Evolutionary conservation across 2,113 vertebrate genomes (phyloP), one percentile per base, ranked within the genome.

Genomic region (Planiliza haematocheilus): DNA sequence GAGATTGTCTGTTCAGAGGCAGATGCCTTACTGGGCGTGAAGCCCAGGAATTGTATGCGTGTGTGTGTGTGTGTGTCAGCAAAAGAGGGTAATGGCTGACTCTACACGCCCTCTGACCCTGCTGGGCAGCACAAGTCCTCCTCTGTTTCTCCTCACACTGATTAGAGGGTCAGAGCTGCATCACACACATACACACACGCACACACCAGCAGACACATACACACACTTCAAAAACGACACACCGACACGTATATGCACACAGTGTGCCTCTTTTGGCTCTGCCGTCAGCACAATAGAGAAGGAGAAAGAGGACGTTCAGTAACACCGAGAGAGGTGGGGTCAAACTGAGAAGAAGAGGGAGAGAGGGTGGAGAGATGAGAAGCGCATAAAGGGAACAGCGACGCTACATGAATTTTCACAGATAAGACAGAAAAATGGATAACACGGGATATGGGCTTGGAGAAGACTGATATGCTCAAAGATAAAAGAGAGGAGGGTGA

Each of bases 91-190:
- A 91, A 89, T 45, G 86, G 92, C 93, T 92, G 92, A 91, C 93
- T 92, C 94, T 81, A 82, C 83, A 62, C 75, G 91, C 86, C 94
- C 95, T 93, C 88, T 94, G 95, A 94, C 94, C 93, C 71, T 7
- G 58, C 12, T 77, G 88, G 88, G 93, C 92, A 90, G 89, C 90
- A 94, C 92, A 91, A 95, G 88, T 89, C 88, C 78, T 94, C 93
- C 91, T 94, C 91, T 96, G 94, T 95, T 95, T 94, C 94, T 94
- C 84, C 89, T 93, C 93, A 91, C 81, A 87, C 91, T 89, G 91
- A 94, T 90, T 86, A 90, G 66, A 85, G 92, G 94, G 93, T 95
- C 94, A 94, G 91, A 80, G 38, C 90, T 92, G 61, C 80, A 89
- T 83, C 16, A 78, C 5, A 1, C 70, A 16, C 80, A 92, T 57